Evolutionary conservation across 2,797 vertebrate species (phyloP), one percentile per base, ranked within the genome.

Genomic region (Staurois parvus): DNA sequence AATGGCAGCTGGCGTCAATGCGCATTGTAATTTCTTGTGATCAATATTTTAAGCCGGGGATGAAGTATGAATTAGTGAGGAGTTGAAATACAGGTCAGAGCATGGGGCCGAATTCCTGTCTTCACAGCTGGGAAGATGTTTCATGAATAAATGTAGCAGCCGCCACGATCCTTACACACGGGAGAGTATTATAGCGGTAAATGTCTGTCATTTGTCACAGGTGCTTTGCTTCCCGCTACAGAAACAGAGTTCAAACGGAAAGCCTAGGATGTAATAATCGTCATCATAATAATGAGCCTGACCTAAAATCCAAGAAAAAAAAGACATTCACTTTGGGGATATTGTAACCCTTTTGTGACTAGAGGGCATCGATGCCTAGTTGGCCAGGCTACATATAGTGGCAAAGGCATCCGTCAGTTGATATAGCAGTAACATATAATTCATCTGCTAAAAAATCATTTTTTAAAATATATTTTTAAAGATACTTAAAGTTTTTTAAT

Each of bases 21-120:
- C 15, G 32, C 37, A 11, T 10, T 69, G 48, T 56, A 26, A 48
- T 70, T 84, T 74, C 74, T 34, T 34, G 24, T 32, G 67, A 84
- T 84, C 76, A 79, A 73, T 79, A 84, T 79, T 66, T 84, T 64
- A 72, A 72, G 56, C 59, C 10, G 21, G 74, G 28, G 11, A 45
- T 72, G 68, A 73, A 77, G 52, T 72, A 40, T 56, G 45, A 40
- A 69, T 26, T 40, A 70, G 66, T n/a, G 24, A 68, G 29, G 76
- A 84, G 83, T 79, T 79, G 76, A 84, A 52, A 72, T 26, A 17
- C 52, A 79, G 83, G 76, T 32, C 76, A 73, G 0, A n/a, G 24
- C 69, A 42, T 21, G 45, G 68, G 37, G 34, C 21, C 28, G 2
- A 12, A 45, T 4, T 45, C 13, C 48, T 78, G 75, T 40, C 42